Base-by-base conservation (phyloP, 2,797 vertebrate genomes). In the Acrossocheilus wenchowensis region DNA sequence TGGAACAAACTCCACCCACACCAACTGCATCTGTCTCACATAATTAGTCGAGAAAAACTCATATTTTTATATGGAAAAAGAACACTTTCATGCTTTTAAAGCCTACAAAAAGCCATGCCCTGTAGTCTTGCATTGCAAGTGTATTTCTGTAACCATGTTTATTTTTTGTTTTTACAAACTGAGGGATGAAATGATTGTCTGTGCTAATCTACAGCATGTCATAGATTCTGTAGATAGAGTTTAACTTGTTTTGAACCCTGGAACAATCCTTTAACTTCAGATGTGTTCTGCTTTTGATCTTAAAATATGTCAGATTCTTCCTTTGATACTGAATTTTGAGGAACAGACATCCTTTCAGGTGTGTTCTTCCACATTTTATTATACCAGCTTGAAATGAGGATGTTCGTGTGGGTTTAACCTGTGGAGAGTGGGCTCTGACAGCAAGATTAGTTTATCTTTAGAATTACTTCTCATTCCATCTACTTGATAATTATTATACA, bases 181-280 rank as follows among this genome's bases (percentile, higher is more conserved):
- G 54, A 26, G 1, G 23, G 1, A 78, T 41, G 36, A 60, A 78
- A 60, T 41, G 52, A 41, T 60, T 60, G 21, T 60, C 39, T 80
- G n/a, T 45, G 23, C 1, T 72, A 62, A 74, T 62, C 10, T 1
- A 60, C 82, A 23, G 19, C 71, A 64, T 5, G 5, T 15, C 82
- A 30, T n/a, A 72, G 52, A 62, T 75, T 36, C 5, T 19, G 43
- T n/a, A 84, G 72, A 77, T 77, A 64, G 19, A 54, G 23, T 83
- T 74, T 36, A 66, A 66, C 12, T 45, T 26, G 30, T 83, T 79
- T 62, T 62, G 36, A 79, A 43, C 12, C 23, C 36, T 3, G 1
- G n/a, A 66, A 80, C 78, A 80, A 80, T 81, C 62, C 78, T 30
- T 64, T 64, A 64, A 68, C 43, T 52, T 81, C n/a, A 50, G 39